Base-by-base conservation (phyloP, 2,888 invertebrate genomes). In the Hemithea aestivaria region DNA sequence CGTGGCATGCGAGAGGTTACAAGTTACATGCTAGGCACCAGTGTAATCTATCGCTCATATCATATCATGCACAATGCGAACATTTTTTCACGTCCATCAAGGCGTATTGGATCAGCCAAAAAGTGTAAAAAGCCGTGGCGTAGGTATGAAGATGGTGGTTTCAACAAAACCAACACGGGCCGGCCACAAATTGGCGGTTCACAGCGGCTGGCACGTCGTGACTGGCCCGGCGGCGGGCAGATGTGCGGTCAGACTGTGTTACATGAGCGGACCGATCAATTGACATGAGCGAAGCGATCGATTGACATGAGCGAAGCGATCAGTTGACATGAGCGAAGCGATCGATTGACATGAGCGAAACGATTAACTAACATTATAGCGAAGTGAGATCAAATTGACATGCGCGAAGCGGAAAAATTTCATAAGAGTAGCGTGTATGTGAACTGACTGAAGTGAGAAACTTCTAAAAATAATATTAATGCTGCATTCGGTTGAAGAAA, bases 81-180 rank as follows among this genome's bases (percentile, higher is more conserved):
- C 52, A 65, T 65, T 62, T 66, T 66, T 65, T 59, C 62, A 62
- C 62, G 61, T 63, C 36, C 53, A 50, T 56, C 51, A 58, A 54
- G n/a, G n/a, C 48, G 42, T 48, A 45, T 51, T 53, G 60, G 71
- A 10, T 23, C 16, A 27, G 27, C 36, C 63, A 79, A 79, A 78
- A 77, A 78, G 73, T 59, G 66, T 73, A 82, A 81, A 80, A 76
- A 73, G 63, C 45, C 66, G 62, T 69, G 70, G 73, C 66, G 62
- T 69, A 71, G 73, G 77, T 81, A 82, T 82, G 83, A 82, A 82
- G 82, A 78, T 62, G 77, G 73, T 78, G 73, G 75, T 64, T 79
- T 83, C 77, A 81, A 82, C 81, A 84, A 87, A 87, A 85, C 85
- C 85, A 87, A 85, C 85, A 84, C 70, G 75, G 79, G 78, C 74